Evolutionary conservation across 2,888 invertebrate genomes (phyloP), one percentile per base, ranked within the genome.

Genomic region (Tachina grossa): DNA sequence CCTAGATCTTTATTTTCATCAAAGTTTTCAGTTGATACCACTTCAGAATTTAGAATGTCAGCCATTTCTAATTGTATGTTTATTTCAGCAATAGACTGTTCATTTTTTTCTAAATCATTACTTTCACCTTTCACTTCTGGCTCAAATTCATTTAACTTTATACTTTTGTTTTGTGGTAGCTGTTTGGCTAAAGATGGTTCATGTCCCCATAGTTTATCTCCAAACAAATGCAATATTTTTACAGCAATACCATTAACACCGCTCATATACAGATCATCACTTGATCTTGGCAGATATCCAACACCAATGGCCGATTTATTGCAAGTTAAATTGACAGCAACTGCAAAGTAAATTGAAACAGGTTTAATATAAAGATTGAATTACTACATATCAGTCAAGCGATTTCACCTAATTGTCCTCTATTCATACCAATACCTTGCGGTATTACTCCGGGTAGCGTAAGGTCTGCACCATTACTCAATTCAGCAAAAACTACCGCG

Each of bases 261-360:
- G 65, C 95, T 94, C 92, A 95, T 94, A 87, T 95, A 94, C 94
- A 98, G 95, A 88, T 97, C 97, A 65, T 95, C 95, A 69, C 96
- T 96, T 55, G 96, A 96, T 90, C 96, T 94, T 2, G 95, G 93
- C 4, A 97, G 95, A 31, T 94, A 92, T 0, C 98, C 98, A 8
- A 98, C 94, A 31, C 96, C 96, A 19, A 96, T 94, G 0, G 96
- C 95, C 0, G 97, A 95, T 87, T 94, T 94, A 91, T 98, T 98
- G 84, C 95, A 95, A 1, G 94, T 94, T 1, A 96, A 94, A 91
- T 96, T 96, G 0, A 97, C 94, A 14, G 95, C 95, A 57, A 97
- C 95, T 85, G 14, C 49, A 6, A 39, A 51, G 10, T 45, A 22
- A 3, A 13, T 31, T 53, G 84, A 71, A 31, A 39, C 11, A 22